Evolutionary conservation across 2,888 invertebrate species (phyloP).

Genomic region (Eumerus sabulonum): DNA sequence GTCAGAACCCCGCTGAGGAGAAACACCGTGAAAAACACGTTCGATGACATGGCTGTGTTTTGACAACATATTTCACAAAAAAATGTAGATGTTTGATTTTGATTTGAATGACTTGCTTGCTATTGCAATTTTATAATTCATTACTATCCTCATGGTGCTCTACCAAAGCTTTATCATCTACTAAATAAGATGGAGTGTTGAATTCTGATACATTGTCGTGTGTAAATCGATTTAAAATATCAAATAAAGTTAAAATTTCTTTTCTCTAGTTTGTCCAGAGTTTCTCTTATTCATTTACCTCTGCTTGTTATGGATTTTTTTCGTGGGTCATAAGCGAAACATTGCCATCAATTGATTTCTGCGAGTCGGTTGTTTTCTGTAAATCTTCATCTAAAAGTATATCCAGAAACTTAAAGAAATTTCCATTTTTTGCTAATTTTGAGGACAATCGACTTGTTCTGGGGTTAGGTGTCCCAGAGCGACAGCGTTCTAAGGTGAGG

Average conservation of each 20-base stretch:
- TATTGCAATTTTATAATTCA: slow-evolving; percentile 5
- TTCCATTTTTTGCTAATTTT: slow-evolving; percentile 39
- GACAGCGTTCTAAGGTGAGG: no score
- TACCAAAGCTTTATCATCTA: no score
- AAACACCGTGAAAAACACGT: slow-evolving; percentile 14
- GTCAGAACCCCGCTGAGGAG: no score
- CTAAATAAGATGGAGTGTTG: no score
- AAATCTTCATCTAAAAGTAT: slow-evolving; percentile 31
- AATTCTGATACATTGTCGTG: no score
- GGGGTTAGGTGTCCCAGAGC: no score
- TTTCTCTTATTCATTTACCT: slow-evolving; percentile 19
- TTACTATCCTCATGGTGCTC: background rate
- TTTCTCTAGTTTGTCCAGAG: slow-evolving; percentile 9
- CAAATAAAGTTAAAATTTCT: no score
- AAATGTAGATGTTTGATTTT: slow-evolving; percentile 9
- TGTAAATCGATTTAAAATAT: no score
- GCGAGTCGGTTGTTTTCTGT: slow-evolving; percentile 29
- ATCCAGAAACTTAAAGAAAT: slow-evolving; percentile 38
- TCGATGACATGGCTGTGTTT: slow-evolving; percentile 12
- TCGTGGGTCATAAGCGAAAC: slow-evolving; percentile 25
- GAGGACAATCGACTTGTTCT: slow-evolving; percentile 30
- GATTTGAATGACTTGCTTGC: slow-evolving; percentile 10
- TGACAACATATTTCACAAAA: slow-evolving; percentile 8
- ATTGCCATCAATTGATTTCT: slow-evolving; percentile 25
- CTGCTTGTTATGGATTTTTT: slow-evolving; percentile 22